Evolutionary conservation across 2,113 vertebrate species (phyloP).

Genomic region (Neolamprologus hecqui): DNA sequence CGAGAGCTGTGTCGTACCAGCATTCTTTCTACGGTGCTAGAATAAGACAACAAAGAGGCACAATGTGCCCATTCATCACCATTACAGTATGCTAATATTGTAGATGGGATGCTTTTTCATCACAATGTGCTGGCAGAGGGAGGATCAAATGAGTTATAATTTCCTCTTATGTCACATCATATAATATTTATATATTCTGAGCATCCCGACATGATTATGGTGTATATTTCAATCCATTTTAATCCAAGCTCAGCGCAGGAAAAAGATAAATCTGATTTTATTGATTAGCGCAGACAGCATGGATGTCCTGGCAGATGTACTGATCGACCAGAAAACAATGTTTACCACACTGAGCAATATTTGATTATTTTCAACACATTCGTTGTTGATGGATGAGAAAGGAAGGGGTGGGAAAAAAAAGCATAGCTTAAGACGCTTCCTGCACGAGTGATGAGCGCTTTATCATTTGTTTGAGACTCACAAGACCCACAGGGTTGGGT

Average conservation of each 20-base stretch:
- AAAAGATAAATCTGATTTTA: fast-evolving
- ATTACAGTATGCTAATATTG: conserved; percentile 61
- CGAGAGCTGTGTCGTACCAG: conserved; percentile 57
- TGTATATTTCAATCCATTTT: neutral
- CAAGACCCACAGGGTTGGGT: neutral
- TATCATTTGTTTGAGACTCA: neutral
- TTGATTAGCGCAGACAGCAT: neutral
- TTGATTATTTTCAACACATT: neutral
- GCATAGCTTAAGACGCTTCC: neutral
- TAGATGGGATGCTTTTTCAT: conserved; percentile 26
- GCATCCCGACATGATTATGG: neutral
- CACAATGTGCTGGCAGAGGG: neutral
- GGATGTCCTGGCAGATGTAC: neutral
- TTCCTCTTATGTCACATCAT: neutral
- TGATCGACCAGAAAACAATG: fast-evolving
- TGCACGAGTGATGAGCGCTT: fast-evolving
- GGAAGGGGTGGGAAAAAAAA: neutral
- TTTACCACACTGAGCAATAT: neutral
- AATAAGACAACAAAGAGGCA: conserved; percentile 55
- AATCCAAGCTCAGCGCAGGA: neutral
- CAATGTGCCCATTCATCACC: conserved; percentile 65
- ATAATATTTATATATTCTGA: neutral
- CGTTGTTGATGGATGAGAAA: neutral
- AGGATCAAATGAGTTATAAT: neutral
- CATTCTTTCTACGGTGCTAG: conserved; percentile 46